Base-by-base conservation (phyloP, 2,888 invertebrate species). In the Drosophila putrida region DNA sequence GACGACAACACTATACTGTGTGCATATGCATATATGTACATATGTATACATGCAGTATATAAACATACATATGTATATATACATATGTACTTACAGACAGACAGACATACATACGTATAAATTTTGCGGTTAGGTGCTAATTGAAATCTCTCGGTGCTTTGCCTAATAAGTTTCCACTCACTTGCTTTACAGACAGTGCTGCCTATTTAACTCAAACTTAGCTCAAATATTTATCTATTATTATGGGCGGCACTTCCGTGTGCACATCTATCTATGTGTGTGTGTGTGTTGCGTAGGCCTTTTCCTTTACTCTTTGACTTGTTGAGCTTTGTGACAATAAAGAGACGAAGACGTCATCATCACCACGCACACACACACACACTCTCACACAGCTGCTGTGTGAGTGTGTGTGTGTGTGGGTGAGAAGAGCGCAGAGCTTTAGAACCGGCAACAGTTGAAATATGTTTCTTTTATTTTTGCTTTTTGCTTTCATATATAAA, bases 381-480 rank as follows among this genome's bases (percentile, higher is more conserved):
- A 58, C 43, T 66, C 11, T 41, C 31, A 20, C 61, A 59, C 35
- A 54, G 33, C 39, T 27, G 27, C 49, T 38, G 58, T 39, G 41
- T 25, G 44, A n/a, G n/a, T 39, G 59, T 43, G 38, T 31, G 10
- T 36, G 35, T 50, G 59, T 69, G 67, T 70, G 85, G 53, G 72
- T 63, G 68, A 60, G 59, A 67, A 67, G 74, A 74, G 65, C 50
- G 31, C 64, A 46, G 58, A 71, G 44, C 63, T 50, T 70, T 65
- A 78, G 68, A 79, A 79, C 71, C 82, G 82, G 83, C 82, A 85
- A 88, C 74, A 85, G 66, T 82, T 88, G 73, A 85, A 88, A 82
- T 88, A 71, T 83, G 65, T 68, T 77, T 71, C 46, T 68, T 41
- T 46, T 63, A 44, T 64, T 41, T n/a, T 33, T n/a, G n/a, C n/a